A percentile compares a stretch with the other conserved stretches of the same genome.
phyloP scores from a whole-genome alignment of 2,113 vertebrate genomes.

The Tachysurus fulvidraco region DNA sequence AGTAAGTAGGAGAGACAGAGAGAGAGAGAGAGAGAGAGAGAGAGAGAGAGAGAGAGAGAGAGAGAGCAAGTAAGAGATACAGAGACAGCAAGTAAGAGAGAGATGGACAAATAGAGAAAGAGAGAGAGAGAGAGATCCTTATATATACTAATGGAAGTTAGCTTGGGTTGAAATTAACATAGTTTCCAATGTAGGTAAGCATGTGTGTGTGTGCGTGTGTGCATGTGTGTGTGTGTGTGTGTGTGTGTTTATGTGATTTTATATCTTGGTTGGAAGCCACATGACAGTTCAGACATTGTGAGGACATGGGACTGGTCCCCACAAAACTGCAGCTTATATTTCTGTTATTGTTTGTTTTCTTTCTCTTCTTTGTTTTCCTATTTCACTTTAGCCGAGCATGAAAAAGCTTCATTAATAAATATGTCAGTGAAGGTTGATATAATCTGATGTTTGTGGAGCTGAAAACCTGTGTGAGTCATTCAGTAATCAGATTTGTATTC shows the following conservation, averaged over 20 bases:
- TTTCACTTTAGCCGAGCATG: no score
- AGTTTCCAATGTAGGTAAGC: background rate
- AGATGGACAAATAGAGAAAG: background rate
- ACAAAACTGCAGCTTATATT: background rate
- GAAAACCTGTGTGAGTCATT: background rate
- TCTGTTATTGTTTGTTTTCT: background rate
- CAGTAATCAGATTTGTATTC: background rate
- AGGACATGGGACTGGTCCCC: background rate
- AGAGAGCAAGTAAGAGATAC: background rate
- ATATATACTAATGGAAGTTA: background rate
- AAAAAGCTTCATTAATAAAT: background rate
- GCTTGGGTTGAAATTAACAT: background rate
- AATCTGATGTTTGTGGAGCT: background rate
- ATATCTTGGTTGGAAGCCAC: background rate
- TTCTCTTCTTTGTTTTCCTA: background rate
- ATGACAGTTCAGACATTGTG: background rate
- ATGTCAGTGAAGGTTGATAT: background rate
- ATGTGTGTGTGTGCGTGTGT: background rate
- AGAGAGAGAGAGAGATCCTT: background rate
- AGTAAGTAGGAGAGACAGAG: no score
- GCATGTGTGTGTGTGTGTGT: background rate
- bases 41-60: background rate
- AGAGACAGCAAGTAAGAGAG: background rate
- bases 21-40: background rate
- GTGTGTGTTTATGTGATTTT: background rate